Conservation (phyloP, 2,113 vertebrate genomes). For the Entosphenus tridentatus region DNA sequence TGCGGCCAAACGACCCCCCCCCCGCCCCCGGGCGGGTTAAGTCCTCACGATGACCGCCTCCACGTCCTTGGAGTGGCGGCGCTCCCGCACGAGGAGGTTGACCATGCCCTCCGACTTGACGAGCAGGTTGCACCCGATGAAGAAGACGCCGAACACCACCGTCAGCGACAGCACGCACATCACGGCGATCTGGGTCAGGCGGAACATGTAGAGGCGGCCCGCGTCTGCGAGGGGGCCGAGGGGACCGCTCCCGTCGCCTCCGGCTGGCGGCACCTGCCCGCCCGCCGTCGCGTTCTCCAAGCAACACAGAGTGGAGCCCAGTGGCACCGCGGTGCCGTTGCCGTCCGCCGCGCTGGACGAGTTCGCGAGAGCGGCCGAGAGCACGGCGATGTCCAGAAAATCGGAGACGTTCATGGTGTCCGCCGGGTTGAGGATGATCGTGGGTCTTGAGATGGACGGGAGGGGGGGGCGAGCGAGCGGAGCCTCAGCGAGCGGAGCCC, state of each 20-base stretch:
- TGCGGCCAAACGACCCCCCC: no score
- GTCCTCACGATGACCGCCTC: constrained; percentile 13
- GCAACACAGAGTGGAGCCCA: constrained; percentile 8
- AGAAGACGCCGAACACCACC: constrained; percentile 20
- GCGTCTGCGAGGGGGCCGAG: constrained; percentile 11
- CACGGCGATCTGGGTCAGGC: constrained; percentile 19
- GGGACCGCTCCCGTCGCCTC: constrained; percentile 10
- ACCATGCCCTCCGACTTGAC: constrained; percentile 19
- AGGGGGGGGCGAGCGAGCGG: no score
- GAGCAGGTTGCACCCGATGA: constrained; percentile 19
- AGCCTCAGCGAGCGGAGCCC: no score
- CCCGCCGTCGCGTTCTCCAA: constrained; percentile 1
- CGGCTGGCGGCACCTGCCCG: constrained; percentile 5
- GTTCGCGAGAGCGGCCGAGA: no score
- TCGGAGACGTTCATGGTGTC: no score
- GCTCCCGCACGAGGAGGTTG: constrained; percentile 15
- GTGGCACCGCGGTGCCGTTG: no score
- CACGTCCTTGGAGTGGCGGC: constrained; percentile 15
- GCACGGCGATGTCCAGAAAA: no score
- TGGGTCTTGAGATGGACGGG: no score
- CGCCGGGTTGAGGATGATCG: no score
- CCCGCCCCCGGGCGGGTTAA: neutral
- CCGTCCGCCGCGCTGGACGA: no score
- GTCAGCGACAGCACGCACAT: constrained; percentile 19
- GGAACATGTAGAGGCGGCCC: constrained; percentile 13